Conservation (phyloP, 1,140 invertebrate genomes). For the Euschistus heros region DNA sequence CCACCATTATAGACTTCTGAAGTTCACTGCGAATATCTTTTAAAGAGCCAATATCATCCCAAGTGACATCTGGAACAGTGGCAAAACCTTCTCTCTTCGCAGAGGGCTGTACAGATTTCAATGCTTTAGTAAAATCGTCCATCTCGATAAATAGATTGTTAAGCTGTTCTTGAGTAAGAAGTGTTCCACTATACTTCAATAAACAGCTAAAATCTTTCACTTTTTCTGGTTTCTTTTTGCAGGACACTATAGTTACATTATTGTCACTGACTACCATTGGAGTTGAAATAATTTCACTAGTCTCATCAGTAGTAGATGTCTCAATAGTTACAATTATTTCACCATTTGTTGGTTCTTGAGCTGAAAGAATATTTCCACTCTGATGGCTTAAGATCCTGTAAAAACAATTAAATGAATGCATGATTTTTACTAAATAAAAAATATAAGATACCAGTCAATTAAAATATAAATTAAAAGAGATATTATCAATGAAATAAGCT, state of each 20-base stretch:
- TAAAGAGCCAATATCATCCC: slow-evolving; percentile 93
- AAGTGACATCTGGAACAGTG: slow-evolving; percentile 92
- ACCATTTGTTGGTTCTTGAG: background rate
- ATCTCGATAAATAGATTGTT: slow-evolving; percentile 52
- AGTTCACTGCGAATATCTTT: slow-evolving; percentile 79
- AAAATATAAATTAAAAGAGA: too few species aligned
- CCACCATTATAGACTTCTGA: slow-evolving; percentile 76
- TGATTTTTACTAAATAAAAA: too few species aligned
- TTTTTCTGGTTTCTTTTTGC: too few species aligned
- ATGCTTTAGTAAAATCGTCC: slow-evolving; percentile 64
- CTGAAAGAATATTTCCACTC: background rate
- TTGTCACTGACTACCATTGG: too few species aligned
- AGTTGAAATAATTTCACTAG: background rate
- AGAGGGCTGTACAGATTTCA: slow-evolving; percentile 80
- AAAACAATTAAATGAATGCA: background rate
- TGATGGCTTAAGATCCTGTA: background rate
- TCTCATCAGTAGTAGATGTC: background rate
- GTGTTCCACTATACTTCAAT: background rate
- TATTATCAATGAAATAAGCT: too few species aligned
- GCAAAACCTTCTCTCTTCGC: slow-evolving; percentile 94
- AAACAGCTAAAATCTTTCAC: background rate
- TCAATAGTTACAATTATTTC: background rate
- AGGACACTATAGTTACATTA: background rate
- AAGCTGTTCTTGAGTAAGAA: slow-evolving; percentile 40
- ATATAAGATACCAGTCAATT: too few species aligned